These are phyloP conservation scores for Lycophotia porphyrea DNA, from an alignment of 2,888 invertebrate genomes.

Conservation along the genomic window DNA sequence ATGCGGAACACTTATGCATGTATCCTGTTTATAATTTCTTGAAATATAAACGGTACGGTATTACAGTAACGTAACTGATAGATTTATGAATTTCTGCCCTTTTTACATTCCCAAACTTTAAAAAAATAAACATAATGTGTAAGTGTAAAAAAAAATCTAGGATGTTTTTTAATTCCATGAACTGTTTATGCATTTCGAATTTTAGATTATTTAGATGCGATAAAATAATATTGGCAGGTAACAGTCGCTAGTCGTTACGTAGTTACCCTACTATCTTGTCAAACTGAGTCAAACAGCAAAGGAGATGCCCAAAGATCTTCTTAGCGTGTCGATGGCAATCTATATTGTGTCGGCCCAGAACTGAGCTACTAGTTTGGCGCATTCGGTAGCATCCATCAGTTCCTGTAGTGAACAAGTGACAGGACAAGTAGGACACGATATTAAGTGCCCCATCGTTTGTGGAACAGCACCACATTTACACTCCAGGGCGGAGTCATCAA, in stretches of 20 bases:
- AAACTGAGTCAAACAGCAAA: conserved; percentile 1
- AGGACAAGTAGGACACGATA: too few relatives aligned
- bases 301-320: too few relatives aligned
- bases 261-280: conserved; percentile 17
- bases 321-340: too few relatives aligned
- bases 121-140: too few relatives aligned
- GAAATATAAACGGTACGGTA: background rate
- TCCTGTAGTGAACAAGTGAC: too few relatives aligned
- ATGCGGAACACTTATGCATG: background rate
- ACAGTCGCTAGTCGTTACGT: background rate
- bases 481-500: too few relatives aligned
- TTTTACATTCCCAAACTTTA: background rate
- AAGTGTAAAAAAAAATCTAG: background rate
- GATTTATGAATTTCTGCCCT: background rate
- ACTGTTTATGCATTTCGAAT: background rate
- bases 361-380: too few relatives aligned
- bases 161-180: background rate
- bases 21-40: background rate
- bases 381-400: too few relatives aligned
- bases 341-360: too few relatives aligned
- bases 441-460: too few relatives aligned
- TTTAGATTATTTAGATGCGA: background rate
- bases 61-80: background rate
- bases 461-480: too few relatives aligned
- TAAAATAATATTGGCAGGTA: background rate